Percentiles rank a stretch among this genome's conserved stretches.
Conservation (phyloP, 2,888 invertebrate genomes). For the Cordylochernes scorpioides region DNA sequence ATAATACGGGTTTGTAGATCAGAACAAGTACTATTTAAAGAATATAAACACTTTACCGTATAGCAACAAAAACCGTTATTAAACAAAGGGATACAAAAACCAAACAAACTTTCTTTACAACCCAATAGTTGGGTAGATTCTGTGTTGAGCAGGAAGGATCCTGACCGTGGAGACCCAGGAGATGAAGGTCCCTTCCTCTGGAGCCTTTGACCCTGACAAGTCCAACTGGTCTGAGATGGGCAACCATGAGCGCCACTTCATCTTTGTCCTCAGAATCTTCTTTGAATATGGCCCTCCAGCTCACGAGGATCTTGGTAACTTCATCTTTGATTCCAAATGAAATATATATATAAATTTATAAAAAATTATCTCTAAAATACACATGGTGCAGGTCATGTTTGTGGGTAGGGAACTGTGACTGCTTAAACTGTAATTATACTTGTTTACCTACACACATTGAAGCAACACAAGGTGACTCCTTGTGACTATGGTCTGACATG, state of each 20-base stretch:
- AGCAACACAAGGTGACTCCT: too few relatives aligned
- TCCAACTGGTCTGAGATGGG: slow-evolving; percentile 6
- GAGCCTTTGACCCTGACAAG: slow-evolving; percentile 5
- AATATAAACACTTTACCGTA: too few relatives aligned
- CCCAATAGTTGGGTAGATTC: too few relatives aligned
- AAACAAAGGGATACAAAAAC: too few relatives aligned
- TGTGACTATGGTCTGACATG: too few relatives aligned
- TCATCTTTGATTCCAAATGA: background rate
- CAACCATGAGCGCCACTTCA: slow-evolving; percentile 2
- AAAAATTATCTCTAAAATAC: slow-evolving; percentile 1
- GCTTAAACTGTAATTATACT: too few relatives aligned
- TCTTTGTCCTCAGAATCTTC: slow-evolving; percentile 6
- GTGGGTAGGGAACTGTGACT: too few relatives aligned
- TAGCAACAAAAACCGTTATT: too few relatives aligned
- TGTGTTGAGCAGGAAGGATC: slow-evolving; percentile 3
- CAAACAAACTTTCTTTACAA: too few relatives aligned
- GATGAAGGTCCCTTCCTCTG: slow-evolving; percentile 5
- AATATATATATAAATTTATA: background rate
- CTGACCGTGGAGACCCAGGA: slow-evolving; percentile 6
- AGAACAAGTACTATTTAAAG: too few relatives aligned
- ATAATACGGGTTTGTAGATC: too few relatives aligned
- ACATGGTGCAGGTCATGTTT: slow-evolving; percentile 4
- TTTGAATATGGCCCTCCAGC: slow-evolving; percentile 1
- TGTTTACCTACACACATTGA: too few relatives aligned
- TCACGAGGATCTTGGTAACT: slow-evolving; percentile 1